A percentile compares a stretch with the other conserved stretches of the same genome.
Evolutionary conservation across 2,888 invertebrate genomes (phyloP).

Genomic region (Tholera decimalis): DNA sequence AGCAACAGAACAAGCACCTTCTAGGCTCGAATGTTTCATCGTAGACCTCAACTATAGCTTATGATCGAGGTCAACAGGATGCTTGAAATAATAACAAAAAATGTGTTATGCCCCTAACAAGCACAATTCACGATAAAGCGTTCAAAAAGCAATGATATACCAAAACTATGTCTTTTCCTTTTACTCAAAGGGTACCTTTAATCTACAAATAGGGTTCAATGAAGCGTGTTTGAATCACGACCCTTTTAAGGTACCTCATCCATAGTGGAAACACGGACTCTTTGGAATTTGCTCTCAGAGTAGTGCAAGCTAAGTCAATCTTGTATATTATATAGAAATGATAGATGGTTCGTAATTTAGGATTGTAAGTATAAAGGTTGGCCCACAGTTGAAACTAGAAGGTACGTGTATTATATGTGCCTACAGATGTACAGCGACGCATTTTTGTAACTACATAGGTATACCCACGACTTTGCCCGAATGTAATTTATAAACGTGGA

Average conservation of each 20-base stretch:
- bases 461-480: too few relatives aligned
- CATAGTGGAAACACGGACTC: conserved; percentile 32
- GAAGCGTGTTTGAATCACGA: conserved; percentile 62
- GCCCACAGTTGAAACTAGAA: conserved; percentile 12
- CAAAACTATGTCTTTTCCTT: conserved; percentile 58
- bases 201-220: conserved; percentile 66
- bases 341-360: conserved; percentile 37
- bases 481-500: too few relatives aligned
- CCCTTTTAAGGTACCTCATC: conserved; percentile 57
- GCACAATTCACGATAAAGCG: conserved; percentile 22
- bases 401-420: too few relatives aligned
- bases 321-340: conserved; percentile 53
- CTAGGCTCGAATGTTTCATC: too few relatives aligned
- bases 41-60: too few relatives aligned
- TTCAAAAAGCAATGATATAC: conserved; percentile 45
- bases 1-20: too few relatives aligned
- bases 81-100: background rate
- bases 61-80: too few relatives aligned
- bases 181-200: conserved; percentile 60
- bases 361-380: background rate
- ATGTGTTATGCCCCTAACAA: conserved; percentile 22
- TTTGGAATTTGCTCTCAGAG: conserved; percentile 41
- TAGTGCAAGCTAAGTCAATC: conserved; percentile 40
- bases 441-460: too few relatives aligned
- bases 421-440: too few relatives aligned